phyloP scores from a whole-genome alignment of 2,797 vertebrate species.

The Arremon brunneinucha region DNA sequence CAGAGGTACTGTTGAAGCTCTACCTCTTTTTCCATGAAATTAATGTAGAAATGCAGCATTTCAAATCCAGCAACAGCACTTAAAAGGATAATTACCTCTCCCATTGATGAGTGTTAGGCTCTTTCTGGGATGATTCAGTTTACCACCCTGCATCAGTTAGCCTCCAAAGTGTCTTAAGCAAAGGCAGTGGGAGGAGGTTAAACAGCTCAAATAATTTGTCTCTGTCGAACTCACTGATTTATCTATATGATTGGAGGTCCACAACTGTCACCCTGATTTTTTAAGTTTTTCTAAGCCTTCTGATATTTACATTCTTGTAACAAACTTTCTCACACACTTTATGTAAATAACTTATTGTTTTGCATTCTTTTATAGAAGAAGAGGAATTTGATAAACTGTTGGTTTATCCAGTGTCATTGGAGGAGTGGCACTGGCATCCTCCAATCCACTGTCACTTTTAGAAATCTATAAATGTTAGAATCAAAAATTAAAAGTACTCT shows the following conservation, averaged over 20 bases:
- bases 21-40: background rate
- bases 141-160: background rate
- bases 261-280: background rate
- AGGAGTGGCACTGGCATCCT: no score
- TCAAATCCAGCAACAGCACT: background rate
- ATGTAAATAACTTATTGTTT: no score
- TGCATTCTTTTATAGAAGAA: no score
- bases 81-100: background rate
- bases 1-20: background rate
- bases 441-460: no score
- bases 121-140: background rate
- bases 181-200: background rate
- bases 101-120: background rate
- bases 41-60: background rate
- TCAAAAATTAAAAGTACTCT: no score
- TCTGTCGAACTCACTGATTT: background rate
- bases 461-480: no score
- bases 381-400: no score
- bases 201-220: background rate
- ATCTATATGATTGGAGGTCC: background rate
- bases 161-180: background rate
- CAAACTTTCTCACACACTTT: no score
- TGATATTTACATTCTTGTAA: no score
- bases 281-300: no score
- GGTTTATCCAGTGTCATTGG: no score